Percentiles rank a stretch among this genome's conserved stretches.
These are phyloP conservation scores for Xenopus petersii DNA, from an alignment of 2,797 vertebrate species.

Conservation along the genomic window DNA sequence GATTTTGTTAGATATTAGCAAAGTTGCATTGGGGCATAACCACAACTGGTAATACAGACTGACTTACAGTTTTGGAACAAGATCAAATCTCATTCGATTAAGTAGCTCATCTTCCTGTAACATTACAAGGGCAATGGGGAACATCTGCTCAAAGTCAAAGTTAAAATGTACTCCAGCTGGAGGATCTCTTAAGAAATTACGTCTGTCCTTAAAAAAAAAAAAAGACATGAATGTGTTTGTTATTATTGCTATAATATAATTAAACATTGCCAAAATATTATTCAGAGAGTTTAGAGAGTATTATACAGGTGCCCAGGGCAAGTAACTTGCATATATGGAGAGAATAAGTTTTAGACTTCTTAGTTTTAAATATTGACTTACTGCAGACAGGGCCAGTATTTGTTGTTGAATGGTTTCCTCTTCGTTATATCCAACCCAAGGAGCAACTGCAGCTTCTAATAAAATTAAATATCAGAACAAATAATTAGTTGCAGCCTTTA, in stretches of 20 bases:
- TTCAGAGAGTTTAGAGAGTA: too few species aligned
- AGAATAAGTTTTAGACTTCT: neutral
- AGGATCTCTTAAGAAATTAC: conserved; percentile 93
- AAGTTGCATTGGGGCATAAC: too few species aligned
- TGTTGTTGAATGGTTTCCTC: conserved; percentile 97
- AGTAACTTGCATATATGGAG: too few species aligned
- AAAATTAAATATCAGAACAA: neutral
- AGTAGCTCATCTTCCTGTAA: conserved; percentile 94
- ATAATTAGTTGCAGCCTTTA: too few species aligned
- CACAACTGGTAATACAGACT: too few species aligned
- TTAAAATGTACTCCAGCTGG: conserved; percentile 93
- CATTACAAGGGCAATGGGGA: conserved; percentile 89
- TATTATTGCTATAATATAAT: too few species aligned
- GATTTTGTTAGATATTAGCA: too few species aligned
- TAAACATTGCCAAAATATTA: neutral
- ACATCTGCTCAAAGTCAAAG: conserved; percentile 95
- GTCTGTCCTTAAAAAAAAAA: conserved; percentile 78
- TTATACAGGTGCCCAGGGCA: too few species aligned
- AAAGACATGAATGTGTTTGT: too few species aligned
- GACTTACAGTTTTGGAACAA: conserved; percentile 92
- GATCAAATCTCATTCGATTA: conserved; percentile 93
- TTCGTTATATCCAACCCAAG: conserved; percentile 93
- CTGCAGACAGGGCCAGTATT: conserved; percentile 91
- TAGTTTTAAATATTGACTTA: conserved; percentile 61
- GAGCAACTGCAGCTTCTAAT: conserved; percentile 85